Base-by-base conservation (phyloP, 1,140 invertebrate genomes). In the Macrobrachium nipponense region DNA sequence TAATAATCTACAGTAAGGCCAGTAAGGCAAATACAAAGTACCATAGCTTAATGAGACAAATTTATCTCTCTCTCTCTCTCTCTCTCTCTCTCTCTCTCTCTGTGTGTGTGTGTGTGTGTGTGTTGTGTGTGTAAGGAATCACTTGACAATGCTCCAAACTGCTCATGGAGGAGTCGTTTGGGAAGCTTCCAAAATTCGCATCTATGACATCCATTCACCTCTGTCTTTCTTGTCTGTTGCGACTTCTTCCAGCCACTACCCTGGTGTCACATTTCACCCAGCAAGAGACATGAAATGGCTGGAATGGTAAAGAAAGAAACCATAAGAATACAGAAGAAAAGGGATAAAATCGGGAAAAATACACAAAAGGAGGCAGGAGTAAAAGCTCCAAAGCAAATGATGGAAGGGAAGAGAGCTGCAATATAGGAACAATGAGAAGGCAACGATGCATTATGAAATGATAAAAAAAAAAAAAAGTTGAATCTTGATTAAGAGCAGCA, bases 1-100 rank as follows among this genome's bases (percentile, higher is more conserved):
- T n/a, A n/a, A n/a, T n/a, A n/a, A n/a, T n/a, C n/a, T n/a, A 51
- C 7, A 51, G 3, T 51, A 51, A 51, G 8, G 3, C 12, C 8
- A 12, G 5, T 51, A 7, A 51, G 12, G 12, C 10, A 5, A 6
- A 51, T 51, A 7, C 3, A 8, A 10, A 51, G 51, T 51, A 12
- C 27, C 4, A 6, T 12, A 51, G 51, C 12, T 3, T 12, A 12
- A 51, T 51, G 12, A 51, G 8, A 51, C 51, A 12, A 10, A 44
- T 72, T n/a, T 72, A 15, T 72, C 68, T 72, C 68, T 72, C 68
- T 72, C 68, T 72, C 68, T 72, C 68, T 70, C 66, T 70, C 66
- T 70, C 66, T 70, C 66, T 70, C 66, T 70, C 66, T 70, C 10
- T 70, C 66, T 70, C 66, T 70, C 66, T 70, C 5, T 70, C 66